Evolutionary conservation across 2,888 invertebrate genomes (phyloP).

Genomic region (Lordiphosa fenestrarum): DNA sequence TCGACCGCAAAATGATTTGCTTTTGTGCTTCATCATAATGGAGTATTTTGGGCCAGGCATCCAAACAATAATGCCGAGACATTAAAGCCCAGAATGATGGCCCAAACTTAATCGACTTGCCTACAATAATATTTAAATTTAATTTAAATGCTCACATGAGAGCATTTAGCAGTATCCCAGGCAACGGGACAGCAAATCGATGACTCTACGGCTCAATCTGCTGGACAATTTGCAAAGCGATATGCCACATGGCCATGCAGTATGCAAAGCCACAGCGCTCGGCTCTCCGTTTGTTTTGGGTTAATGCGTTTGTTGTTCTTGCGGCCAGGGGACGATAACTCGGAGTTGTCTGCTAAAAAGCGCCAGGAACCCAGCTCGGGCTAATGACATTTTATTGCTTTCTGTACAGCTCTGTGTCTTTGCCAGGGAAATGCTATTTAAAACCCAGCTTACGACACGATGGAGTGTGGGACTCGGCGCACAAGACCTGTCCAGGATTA

Average conservation of each 20-base stretch:
- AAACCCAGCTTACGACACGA: constrained; percentile 43
- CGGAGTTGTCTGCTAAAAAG: constrained; percentile 63
- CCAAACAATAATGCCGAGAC: constrained; percentile 61
- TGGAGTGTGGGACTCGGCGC: constrained; percentile 36
- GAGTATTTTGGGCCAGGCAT: constrained; percentile 23
- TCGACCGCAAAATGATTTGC: constrained; percentile 50
- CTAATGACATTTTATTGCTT: constrained; percentile 58
- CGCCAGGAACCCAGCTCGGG: constrained; percentile 41
- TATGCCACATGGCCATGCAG: constrained; percentile 35
- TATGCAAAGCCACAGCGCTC: constrained; percentile 35
- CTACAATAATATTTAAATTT: constrained; percentile 77
- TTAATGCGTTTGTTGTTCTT: constrained; percentile 44
- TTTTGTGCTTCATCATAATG: constrained; percentile 45
- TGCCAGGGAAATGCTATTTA: constrained; percentile 41
- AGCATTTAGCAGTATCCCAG: constrained; percentile 34
- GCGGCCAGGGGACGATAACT: constrained; percentile 56
- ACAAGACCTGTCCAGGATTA: constrained; percentile 36
- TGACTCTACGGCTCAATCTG: constrained; percentile 55
- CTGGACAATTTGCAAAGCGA: constrained; percentile 62
- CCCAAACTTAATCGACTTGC: constrained; percentile 72
- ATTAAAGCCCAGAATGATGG: constrained; percentile 66
- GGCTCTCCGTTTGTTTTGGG: constrained; percentile 38
- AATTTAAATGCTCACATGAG: constrained; percentile 77
- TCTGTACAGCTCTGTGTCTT: constrained; percentile 1
- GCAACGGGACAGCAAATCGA: constrained; percentile 49